Evolutionary conservation across 2,888 invertebrate genomes (phyloP).

Genomic region (Idaea straminata): DNA sequence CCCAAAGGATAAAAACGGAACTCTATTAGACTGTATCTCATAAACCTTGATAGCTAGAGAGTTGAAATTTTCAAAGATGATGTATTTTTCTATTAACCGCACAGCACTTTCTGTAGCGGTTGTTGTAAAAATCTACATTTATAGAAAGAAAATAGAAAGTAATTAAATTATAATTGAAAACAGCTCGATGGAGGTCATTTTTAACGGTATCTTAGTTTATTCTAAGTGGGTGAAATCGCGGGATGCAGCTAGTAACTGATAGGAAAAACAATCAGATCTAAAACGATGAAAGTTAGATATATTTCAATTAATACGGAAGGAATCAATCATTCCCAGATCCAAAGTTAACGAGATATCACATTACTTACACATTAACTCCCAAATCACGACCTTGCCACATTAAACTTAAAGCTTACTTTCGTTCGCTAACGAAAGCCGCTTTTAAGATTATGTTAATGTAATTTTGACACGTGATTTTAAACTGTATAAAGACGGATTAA

Average conservation of each 20-base stretch:
- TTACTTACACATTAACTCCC: neutral
- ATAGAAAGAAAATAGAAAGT: too few species aligned
- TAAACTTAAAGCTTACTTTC: neutral
- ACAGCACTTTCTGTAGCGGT: too few species aligned
- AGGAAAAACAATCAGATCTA: neutral
- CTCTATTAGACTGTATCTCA: too few species aligned
- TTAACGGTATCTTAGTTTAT: too few species aligned
- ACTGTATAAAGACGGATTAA: neutral
- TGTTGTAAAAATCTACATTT: too few species aligned
- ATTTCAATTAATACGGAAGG: slow-evolving; percentile 1
- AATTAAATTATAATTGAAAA: too few species aligned
- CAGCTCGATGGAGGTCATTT: too few species aligned
- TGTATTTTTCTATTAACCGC: too few species aligned
- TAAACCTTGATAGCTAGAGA: too few species aligned
- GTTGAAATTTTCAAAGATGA: too few species aligned
- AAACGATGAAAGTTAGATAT: neutral
- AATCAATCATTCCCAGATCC: neutral
- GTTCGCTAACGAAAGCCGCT: neutral
- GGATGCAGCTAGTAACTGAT: neutral
- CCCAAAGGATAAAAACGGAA: too few species aligned
- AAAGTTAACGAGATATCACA: neutral
- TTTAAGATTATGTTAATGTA: neutral
- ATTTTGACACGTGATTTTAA: neutral
- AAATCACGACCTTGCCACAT: neutral
- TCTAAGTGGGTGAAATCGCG: too few species aligned